Base-by-base conservation (phyloP, 2,797 vertebrate genomes). In the Characodon lateralis region DNA sequence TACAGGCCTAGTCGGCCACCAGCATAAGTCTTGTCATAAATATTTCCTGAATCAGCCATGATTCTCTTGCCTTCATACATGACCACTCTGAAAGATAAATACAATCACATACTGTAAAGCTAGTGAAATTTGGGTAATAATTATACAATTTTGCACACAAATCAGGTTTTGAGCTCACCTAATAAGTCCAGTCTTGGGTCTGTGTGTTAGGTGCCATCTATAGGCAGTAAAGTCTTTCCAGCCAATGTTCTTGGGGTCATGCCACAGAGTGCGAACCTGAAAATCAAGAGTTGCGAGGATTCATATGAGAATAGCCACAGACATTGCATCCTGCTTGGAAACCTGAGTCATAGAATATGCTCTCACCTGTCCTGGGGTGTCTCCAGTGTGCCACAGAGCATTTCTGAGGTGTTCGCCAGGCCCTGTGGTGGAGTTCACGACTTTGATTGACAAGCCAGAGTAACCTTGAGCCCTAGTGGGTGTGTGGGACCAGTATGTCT, bases 201-300 rank as follows among this genome's bases (percentile, higher is more conserved):
- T 97, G 85, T 99, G 98, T 91, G 94, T 97, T 84, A 99, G 96
- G 78, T 96, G 97, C 98, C 98, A 99, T 93, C 98, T 99, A 95
- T 99, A 99, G 78, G 98, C 98, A 3, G 98, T 99, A 89, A 97
- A 99, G 91, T 99, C 98, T 90, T 99, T 99, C 98, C 98, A 99
- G 90, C 98, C 98, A 69, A 97, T 97, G 86, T 98, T 97, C 91
- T 97, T 98, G 82, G 98, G 98, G 93, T 99, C 98, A 35, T 99
- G 98, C 98, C 98, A 99, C 92, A 99, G 79, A 78, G 98, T 99
- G 71, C 96, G 97, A 41, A 99, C 98, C 98, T 99, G 83, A 6
- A 90, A 80, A 79, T 24, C 53, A 85, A 55, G 18, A 83, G 88
- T 59, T 28, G 9, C 9, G 28, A 78, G 75, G 18, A 48, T 83